Conservation (phyloP, 2,113 vertebrate species). For the Nanorana parkeri region DNA sequence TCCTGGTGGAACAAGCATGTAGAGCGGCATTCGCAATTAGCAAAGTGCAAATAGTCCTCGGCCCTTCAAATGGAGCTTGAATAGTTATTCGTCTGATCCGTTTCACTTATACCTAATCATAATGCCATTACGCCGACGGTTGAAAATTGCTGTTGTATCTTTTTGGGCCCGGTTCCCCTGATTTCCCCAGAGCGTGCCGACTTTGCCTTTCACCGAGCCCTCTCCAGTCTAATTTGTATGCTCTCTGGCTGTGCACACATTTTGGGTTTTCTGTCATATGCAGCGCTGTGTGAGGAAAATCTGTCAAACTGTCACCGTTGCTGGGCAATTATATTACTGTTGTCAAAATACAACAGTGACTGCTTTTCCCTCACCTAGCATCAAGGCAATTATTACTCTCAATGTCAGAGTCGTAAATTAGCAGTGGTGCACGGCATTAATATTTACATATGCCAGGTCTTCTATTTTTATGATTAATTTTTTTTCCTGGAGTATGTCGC, state of each 20-base stretch:
- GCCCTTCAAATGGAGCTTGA: too few relatives aligned
- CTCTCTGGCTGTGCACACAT: slow-evolving; percentile 42
- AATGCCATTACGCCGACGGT: neutral
- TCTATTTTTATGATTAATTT: too few relatives aligned
- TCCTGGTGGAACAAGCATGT: too few relatives aligned
- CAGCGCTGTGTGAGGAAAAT: slow-evolving; percentile 47
- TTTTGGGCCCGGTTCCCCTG: neutral
- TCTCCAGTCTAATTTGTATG: slow-evolving; percentile 51
- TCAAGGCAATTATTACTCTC: slow-evolving; percentile 57
- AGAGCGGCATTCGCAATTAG: too few relatives aligned
- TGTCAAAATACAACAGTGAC: slow-evolving; percentile 57
- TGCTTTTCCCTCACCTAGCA: slow-evolving; percentile 49
- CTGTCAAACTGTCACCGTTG: slow-evolving; percentile 53
- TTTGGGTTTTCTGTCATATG: slow-evolving; percentile 52
- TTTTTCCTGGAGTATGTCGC: neutral
- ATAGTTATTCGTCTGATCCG: too few relatives aligned
- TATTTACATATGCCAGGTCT: slow-evolving; percentile 31
- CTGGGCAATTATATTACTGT: slow-evolving; percentile 56
- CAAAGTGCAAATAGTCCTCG: too few relatives aligned
- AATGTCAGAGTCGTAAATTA: slow-evolving; percentile 57
- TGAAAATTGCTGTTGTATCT: neutral
- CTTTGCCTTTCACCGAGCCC: neutral
- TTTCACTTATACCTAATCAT: neutral
- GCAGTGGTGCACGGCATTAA: slow-evolving; percentile 39
- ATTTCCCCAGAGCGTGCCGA: neutral